A percentile compares a stretch with the other conserved stretches of the same genome.
Conservation (phyloP, 2,797 vertebrate genomes). For the Anabas testudineus region DNA sequence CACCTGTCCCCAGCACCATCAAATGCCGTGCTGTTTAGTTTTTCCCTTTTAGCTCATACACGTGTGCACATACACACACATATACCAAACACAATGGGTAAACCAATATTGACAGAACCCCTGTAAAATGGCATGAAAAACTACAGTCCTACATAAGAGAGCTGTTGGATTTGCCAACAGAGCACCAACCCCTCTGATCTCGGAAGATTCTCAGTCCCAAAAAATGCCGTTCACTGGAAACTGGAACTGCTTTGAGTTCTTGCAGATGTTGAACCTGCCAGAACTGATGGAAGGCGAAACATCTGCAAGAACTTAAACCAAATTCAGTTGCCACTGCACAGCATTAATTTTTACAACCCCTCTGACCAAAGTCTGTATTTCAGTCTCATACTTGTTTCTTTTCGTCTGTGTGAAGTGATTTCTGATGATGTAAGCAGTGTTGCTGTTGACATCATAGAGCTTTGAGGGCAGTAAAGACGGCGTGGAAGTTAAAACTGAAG, state of each 20-base stretch:
- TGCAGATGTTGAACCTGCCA: too few relatives aligned
- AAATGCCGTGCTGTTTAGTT: constrained; percentile 6
- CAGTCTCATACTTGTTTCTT: not conserved
- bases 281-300: too few relatives aligned
- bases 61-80: not conserved
- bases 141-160: not conserved
- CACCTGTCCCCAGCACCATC: constrained; percentile 22
- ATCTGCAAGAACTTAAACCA: too few relatives aligned
- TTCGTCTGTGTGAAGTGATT: not conserved
- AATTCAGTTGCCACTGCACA: too few relatives aligned
- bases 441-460: not conserved
- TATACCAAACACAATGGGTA: constrained; percentile 21
- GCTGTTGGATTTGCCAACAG: not conserved
- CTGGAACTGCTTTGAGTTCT: too few relatives aligned
- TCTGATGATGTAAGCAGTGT: not conserved
- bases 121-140: constrained; percentile 7
- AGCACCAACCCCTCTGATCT: not conserved
- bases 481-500: not conserved
- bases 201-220: too few relatives aligned
- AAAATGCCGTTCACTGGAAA: too few relatives aligned
- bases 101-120: constrained; percentile 5
- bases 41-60: constrained; percentile 47
- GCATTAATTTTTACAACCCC: too few relatives aligned
- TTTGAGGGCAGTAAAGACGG: not conserved
- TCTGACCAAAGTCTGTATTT: not conserved